Conservation (phyloP, 2,888 invertebrate species). For the Acleris literana region DNA sequence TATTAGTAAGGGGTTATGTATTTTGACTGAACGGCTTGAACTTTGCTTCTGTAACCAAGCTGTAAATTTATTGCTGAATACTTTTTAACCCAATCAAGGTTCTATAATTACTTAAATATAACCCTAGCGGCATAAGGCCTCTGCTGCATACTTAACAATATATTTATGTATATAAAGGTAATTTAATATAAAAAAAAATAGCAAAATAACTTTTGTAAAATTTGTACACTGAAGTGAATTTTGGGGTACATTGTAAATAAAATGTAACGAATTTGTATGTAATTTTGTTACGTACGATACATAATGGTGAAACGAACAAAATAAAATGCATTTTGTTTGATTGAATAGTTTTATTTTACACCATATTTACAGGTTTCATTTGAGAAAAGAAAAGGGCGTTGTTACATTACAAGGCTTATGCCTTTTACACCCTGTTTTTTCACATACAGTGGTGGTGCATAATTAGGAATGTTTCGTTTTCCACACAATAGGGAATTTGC, state of each 20-base stretch:
- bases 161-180: conserved; percentile 26
- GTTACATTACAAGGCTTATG: no score
- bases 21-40: no score
- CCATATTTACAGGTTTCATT: no score
- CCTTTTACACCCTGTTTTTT: no score
- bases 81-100: no score
- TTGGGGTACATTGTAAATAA: conserved; percentile 21
- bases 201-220: conserved; percentile 1
- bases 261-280: conserved; percentile 19
- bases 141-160: conserved; percentile 14
- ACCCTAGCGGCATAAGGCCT: background rate
- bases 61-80: no score
- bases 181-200: conserved; percentile 18
- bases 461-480: no score
- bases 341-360: conserved; percentile 8
- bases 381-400: no score
- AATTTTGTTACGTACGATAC: conserved; percentile 13
- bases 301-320: conserved; percentile 25
- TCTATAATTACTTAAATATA: background rate
- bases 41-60: no score
- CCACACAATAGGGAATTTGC: no score
- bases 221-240: background rate
- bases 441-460: no score
- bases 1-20: no score
- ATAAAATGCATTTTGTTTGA: conserved; percentile 30